Evolutionary conservation across 2,888 invertebrate species (phyloP), one percentile per base, ranked within the genome.

Genomic region (Hyposoter didymator): DNA sequence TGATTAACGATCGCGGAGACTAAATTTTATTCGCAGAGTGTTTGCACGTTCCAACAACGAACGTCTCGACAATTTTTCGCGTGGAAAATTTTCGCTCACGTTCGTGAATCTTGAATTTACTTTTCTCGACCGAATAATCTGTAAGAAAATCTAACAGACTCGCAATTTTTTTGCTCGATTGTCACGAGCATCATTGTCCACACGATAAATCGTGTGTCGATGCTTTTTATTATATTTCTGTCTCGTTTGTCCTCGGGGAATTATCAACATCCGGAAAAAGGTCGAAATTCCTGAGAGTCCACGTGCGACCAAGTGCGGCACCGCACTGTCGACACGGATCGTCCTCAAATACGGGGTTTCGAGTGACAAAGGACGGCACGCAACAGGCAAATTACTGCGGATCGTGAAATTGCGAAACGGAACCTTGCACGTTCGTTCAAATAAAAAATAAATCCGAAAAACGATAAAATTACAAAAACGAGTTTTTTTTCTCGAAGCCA

Each of bases 191-290:
- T 28, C 28, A 22, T 43, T 22, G 45, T 39, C 14, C 5, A 10
- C 43, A 19, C 5, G 17, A 19, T 28, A 28, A 49, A 70, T 45
- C 7, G 5, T 35, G 12, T 55, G n/a, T 17, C 35, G n/a, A 52
- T 55, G 19, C 43, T 75, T 32, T 66, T 75, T 75, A 8, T 64
- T 67, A 6, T 39, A 5, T 39, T 39, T 39, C 10, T 14, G 10
- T 39, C 43, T 52, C 22, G n/a, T 66, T 76, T 49, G 43, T 47
- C 80, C 28, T 39, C 72, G 66, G 66, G 75, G 43, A 76, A 84
- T 80, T 76, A 72, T 72, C 84, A 66, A 72, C 76, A 80, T 80
- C 84, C 84, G 80, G 84, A 66, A 79, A 76, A 80, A 84, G 80
- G 55, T 45, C 66, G 45, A 55, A 79, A 84, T 84, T 79, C 67